Evolutionary conservation across 2,888 invertebrate genomes (phyloP).

Genomic region (Cyaniris semiargus): DNA sequence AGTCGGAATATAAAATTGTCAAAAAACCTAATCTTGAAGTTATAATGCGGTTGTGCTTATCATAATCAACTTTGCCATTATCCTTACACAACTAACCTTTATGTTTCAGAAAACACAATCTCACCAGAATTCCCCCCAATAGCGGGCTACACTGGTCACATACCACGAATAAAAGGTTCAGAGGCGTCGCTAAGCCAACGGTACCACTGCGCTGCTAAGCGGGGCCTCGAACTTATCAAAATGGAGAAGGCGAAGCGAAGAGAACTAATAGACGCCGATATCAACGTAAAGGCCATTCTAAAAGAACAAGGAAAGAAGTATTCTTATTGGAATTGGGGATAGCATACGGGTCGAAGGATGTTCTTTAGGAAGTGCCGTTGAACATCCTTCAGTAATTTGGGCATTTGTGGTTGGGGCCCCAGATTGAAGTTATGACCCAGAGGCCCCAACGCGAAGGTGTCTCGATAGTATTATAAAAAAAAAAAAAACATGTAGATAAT

Average conservation of each 20-base stretch:
- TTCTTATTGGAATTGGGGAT: conserved; percentile 78
- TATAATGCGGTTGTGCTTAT: neutral
- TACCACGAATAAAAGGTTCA: conserved; percentile 83
- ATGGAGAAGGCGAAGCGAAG: conserved; percentile 77
- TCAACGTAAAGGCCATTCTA: conserved; percentile 63
- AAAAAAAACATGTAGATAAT: neutral
- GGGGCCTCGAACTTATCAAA: conserved; percentile 81
- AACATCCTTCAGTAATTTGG: conserved; percentile 65
- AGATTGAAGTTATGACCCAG: neutral
- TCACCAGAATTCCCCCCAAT: conserved; percentile 86
- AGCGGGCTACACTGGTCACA: conserved; percentile 87
- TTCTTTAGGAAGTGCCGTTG: conserved; percentile 72
- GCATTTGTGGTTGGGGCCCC: neutral
- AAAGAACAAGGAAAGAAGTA: conserved; percentile 68
- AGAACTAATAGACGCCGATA: conserved; percentile 63
- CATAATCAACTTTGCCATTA: neutral
- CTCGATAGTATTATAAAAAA: neutral
- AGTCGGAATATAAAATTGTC: neutral
- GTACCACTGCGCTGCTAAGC: conserved; percentile 84
- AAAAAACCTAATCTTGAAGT: neutral
- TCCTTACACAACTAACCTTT: neutral
- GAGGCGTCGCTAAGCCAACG: conserved; percentile 85
- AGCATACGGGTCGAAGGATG: conserved; percentile 80
- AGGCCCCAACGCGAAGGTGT: neutral
- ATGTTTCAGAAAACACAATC: conserved; percentile 80